Evolutionary conservation across 2,797 vertebrate species (phyloP).

Genomic region (Galago senegalensis): DNA sequence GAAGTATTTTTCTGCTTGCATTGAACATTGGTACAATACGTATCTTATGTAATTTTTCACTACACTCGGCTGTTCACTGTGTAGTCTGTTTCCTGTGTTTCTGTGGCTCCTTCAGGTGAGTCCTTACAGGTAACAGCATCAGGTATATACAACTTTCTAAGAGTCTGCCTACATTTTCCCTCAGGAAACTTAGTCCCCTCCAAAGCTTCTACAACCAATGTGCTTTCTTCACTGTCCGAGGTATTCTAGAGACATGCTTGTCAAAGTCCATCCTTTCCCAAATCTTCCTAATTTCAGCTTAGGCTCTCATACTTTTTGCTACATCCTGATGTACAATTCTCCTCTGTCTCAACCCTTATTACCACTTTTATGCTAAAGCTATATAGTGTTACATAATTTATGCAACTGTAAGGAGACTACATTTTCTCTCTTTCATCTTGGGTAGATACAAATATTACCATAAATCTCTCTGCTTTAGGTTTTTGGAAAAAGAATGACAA

Average conservation of each 20-base stretch:
- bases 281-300: conserved; percentile 7
- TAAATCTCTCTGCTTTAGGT: background rate
- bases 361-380: conserved; percentile 25
- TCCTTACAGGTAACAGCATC: background rate
- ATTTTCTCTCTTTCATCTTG: conserved; percentile 3
- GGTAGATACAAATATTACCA: background rate
- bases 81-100: background rate
- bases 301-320: background rate
- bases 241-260: background rate
- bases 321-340: background rate
- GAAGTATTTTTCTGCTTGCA: background rate
- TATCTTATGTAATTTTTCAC: background rate
- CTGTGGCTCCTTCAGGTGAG: background rate
- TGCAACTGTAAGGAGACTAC: background rate
- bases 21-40: background rate
- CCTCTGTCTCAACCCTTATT: background rate
- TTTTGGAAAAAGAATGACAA: background rate
- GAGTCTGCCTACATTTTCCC: background rate
- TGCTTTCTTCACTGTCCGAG: background rate
- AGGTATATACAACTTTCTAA: background rate
- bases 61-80: background rate
- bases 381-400: background rate
- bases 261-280: background rate
- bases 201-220: background rate
- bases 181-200: background rate